Conservation (phyloP, 2,797 vertebrate genomes). For the Tympanoctomys barrerae region DNA sequence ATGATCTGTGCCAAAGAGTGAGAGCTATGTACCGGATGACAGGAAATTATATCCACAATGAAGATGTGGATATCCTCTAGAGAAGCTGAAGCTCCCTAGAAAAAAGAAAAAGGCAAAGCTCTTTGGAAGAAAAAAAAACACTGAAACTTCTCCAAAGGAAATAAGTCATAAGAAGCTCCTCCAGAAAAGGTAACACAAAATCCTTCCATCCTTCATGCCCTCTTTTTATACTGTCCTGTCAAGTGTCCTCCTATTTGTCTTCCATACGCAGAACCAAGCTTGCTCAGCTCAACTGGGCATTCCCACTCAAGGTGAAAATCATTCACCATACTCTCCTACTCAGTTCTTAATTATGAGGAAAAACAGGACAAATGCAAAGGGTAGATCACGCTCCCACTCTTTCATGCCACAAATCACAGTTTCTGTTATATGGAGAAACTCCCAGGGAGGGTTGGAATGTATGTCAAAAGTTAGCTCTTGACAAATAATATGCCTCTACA, state of each 20-base stretch:
- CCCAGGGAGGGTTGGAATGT: neutral
- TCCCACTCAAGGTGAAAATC: neutral
- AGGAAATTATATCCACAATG: neutral
- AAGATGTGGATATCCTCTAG: neutral
- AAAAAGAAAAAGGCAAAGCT: neutral
- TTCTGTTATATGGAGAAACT: neutral
- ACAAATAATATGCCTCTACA: neutral
- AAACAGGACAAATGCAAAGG: neutral
- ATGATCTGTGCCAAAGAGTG: neutral
- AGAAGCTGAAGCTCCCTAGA: neutral
- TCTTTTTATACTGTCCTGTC: neutral
- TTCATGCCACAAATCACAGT: neutral
- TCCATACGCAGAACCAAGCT: neutral
- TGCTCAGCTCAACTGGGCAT: neutral
- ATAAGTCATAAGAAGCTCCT: neutral
- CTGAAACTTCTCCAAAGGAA: neutral
- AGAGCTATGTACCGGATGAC: neutral
- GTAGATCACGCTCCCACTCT: no score
- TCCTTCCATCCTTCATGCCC: neutral
- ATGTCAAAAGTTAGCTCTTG: neutral
- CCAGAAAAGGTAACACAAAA: neutral
- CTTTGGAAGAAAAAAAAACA: neutral
- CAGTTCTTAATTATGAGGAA: neutral
- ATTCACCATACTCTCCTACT: neutral
- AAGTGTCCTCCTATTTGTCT: neutral